Conservation (phyloP, 2,797 vertebrate genomes). For the Eulemur mongoz region DNA sequence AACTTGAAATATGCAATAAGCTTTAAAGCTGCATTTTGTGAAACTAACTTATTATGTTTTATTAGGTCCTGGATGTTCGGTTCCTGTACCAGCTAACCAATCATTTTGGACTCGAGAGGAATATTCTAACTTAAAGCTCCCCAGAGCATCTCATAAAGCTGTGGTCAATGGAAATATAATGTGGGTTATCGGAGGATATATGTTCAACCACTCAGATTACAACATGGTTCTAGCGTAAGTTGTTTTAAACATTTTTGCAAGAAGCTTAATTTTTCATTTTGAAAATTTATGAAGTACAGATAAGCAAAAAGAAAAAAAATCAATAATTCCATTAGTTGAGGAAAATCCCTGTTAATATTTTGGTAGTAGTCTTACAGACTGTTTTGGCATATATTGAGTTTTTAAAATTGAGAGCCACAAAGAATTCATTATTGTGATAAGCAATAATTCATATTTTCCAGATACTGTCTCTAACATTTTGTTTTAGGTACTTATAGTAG, state of each 20-base stretch:
- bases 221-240: slow-evolving; percentile 98
- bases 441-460: slow-evolving; percentile 44
- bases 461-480: slow-evolving; percentile 30
- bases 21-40: slow-evolving; percentile 51
- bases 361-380: background rate
- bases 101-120: slow-evolving; percentile 94
- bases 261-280: slow-evolving; percentile 47
- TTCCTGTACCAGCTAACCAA: slow-evolving; percentile 92
- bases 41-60: slow-evolving; percentile 50
- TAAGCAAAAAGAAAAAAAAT: slow-evolving; percentile 34
- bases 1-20: slow-evolving; percentile 36
- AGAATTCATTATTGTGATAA: background rate
- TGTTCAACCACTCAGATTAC: slow-evolving; percentile 96
- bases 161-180: slow-evolving; percentile 92
- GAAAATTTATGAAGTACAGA: slow-evolving; percentile 10
- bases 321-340: background rate
- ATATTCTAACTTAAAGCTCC: slow-evolving; percentile 87
- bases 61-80: slow-evolving; percentile 93
- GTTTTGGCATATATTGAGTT: background rate
- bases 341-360: slow-evolving; percentile 59
- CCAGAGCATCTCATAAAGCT: slow-evolving; percentile 95
- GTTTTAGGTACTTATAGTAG: background rate
- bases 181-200: slow-evolving; percentile 98
- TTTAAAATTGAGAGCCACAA: slow-evolving; percentile 28
- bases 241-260: slow-evolving; percentile 31